Percentiles rank a stretch among this genome's conserved stretches.
These are phyloP conservation scores for Lasioglossum villosulum DNA, from an alignment of 2,888 invertebrate species.

Conservation along the genomic window DNA sequence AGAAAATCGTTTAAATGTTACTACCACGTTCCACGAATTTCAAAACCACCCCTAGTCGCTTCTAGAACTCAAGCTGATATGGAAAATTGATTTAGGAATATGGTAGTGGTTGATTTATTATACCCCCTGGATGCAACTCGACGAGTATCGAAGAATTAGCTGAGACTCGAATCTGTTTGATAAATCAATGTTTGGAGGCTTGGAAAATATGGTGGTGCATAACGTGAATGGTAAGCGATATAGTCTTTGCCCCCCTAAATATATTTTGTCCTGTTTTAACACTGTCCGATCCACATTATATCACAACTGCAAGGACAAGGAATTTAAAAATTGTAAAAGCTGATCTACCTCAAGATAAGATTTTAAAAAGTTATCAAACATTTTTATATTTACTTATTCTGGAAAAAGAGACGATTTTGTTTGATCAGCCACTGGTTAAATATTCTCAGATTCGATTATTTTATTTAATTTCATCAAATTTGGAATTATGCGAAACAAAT, in stretches of 20 bases:
- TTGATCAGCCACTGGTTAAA: not conserved
- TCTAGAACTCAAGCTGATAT: not conserved
- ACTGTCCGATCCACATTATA: not conserved
- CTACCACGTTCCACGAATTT: not conserved
- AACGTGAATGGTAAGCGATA: not conserved
- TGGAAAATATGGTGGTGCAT: not conserved
- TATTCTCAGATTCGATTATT: not conserved
- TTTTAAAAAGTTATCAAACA: too few species aligned
- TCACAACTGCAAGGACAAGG: not conserved
- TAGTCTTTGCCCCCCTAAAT: not conserved
- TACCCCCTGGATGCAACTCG: not conserved
- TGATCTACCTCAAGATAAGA: too few species aligned
- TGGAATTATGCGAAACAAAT: not conserved
- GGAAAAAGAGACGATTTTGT: not conserved
- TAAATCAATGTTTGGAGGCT: not conserved
- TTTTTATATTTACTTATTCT: not conserved
- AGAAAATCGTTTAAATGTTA: slow-evolving; percentile 7
- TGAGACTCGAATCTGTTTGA: not conserved
- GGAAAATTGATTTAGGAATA: not conserved
- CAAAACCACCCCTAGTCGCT: too few species aligned
- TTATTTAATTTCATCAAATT: too few species aligned
- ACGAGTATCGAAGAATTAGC: not conserved
- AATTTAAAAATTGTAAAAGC: too few species aligned
- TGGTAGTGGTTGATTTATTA: not conserved
- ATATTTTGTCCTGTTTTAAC: not conserved